Evolutionary conservation across 1,140 invertebrate species (phyloP).

Genomic region (Spodoptera litura): DNA sequence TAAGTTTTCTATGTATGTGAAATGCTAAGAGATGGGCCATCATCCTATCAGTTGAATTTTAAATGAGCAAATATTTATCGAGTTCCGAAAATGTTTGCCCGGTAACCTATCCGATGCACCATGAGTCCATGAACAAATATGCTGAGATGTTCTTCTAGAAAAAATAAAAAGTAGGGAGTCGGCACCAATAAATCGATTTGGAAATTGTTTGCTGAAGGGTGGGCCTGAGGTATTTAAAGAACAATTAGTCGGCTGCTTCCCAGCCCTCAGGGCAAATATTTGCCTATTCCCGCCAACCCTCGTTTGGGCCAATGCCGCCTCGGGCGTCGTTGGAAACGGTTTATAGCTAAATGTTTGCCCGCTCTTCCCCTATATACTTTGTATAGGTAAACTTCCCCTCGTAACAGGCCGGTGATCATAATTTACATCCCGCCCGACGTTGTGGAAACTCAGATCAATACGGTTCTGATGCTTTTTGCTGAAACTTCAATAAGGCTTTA

Average conservation of each 20-base stretch:
- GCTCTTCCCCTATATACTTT: slow-evolving; percentile 71
- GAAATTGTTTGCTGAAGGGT: slow-evolving; percentile 78
- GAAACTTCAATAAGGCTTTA: neutral
- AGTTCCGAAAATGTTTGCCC: slow-evolving; percentile 62
- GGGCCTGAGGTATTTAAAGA: slow-evolving; percentile 82
- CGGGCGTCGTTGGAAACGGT: slow-evolving; percentile 75
- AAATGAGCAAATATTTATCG: slow-evolving; percentile 58
- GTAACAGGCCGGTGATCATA: slow-evolving; percentile 65
- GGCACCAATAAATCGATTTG: slow-evolving; percentile 79
- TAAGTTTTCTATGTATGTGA: neutral
- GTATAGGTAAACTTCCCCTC: slow-evolving; percentile 65
- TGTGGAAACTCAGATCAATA: slow-evolving; percentile 43
- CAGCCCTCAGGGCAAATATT: slow-evolving; percentile 82
- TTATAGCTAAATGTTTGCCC: slow-evolving; percentile 79
- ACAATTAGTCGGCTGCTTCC: slow-evolving; percentile 84
- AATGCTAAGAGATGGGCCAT: slow-evolving; percentile 1
- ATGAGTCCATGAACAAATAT: slow-evolving; percentile 44
- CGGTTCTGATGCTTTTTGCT: slow-evolving; percentile 17
- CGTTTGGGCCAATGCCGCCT: slow-evolving; percentile 75
- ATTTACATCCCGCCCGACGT: slow-evolving; percentile 52
- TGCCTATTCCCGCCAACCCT: slow-evolving; percentile 84
- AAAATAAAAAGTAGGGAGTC: slow-evolving; percentile 66
- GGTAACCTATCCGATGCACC: slow-evolving; percentile 61
- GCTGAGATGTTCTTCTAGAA: slow-evolving; percentile 53
- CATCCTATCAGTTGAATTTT: slow-evolving; percentile 45